These are phyloP conservation scores for Gambelia wislizenii DNA, from an alignment of 2,797 vertebrate genomes.

Conservation along the genomic window DNA sequence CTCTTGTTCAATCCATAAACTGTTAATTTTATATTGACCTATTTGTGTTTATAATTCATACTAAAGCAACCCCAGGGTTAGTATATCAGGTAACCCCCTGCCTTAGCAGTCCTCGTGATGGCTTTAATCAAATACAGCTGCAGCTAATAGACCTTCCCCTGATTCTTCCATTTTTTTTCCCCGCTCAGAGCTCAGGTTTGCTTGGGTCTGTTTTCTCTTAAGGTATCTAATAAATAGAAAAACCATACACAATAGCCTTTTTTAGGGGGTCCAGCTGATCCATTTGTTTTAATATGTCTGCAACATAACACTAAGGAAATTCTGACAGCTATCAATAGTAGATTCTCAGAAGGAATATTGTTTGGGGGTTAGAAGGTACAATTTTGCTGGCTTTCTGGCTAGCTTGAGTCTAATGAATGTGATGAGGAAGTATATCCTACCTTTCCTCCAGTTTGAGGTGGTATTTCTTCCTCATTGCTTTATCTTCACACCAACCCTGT, in stretches of 20 bases:
- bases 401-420: too few species aligned
- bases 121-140: constrained; percentile 77
- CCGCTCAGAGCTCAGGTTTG: constrained; percentile 68
- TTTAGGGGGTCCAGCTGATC: constrained; percentile 29
- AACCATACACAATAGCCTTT: neutral
- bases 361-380: neutral
- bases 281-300: neutral
- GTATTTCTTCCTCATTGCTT: too few species aligned
- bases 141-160: constrained; percentile 66
- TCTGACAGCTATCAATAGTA: neutral
- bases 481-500: too few species aligned
- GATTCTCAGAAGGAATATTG: neutral
- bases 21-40: constrained; percentile 78
- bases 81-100: constrained; percentile 71
- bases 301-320: neutral
- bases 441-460: too few species aligned
- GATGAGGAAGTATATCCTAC: neutral
- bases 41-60: constrained; percentile 78
- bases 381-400: neutral
- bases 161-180: constrained; percentile 68
- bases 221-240: constrained; percentile 68
- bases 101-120: constrained; percentile 65
- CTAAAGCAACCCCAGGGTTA: constrained; percentile 72
- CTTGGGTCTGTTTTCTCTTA: constrained; percentile 73
- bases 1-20: constrained; percentile 71